Evolutionary conservation across 2,113 vertebrate species (phyloP).

Genomic region (Myxocyprinus asiaticus): DNA sequence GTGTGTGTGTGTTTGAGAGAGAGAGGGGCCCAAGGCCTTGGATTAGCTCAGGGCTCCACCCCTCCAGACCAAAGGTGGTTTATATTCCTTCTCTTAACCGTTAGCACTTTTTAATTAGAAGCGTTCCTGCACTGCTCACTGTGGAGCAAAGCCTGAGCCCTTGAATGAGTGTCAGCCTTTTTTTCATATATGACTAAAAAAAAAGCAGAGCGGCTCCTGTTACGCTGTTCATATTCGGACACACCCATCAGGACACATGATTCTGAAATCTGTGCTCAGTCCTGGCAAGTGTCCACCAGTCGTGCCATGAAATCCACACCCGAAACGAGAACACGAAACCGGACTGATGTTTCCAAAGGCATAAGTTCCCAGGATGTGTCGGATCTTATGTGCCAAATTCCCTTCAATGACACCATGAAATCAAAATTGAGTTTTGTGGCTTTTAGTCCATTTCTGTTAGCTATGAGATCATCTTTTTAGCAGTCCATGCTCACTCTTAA

Average conservation of each 20-base stretch:
- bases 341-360: no score
- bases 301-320: background rate
- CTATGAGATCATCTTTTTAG: no score
- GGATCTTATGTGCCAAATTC: no score
- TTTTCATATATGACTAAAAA: background rate
- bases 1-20: background rate
- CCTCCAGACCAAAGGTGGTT: conserved; percentile 54
- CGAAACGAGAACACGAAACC: no score
- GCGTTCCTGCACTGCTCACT: background rate
- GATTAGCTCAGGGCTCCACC: conserved; percentile 50
- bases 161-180: no score
- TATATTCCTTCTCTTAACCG: conserved; percentile 55
- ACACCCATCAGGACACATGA: background rate
- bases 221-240: background rate
- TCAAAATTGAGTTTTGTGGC: no score
- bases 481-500: no score
- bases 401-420: no score
- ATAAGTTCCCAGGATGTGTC: no score
- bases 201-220: background rate
- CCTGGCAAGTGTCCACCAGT: background rate
- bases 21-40: conserved; percentile 33
- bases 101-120: conserved; percentile 78
- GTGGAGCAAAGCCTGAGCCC: conserved; percentile 33
- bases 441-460: no score
- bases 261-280: background rate